A percentile compares a stretch with the other conserved stretches of the same genome.
These are phyloP conservation scores for Cyclopterus lumpus DNA, from an alignment of 2,797 vertebrate genomes.

Conservation along the genomic window DNA sequence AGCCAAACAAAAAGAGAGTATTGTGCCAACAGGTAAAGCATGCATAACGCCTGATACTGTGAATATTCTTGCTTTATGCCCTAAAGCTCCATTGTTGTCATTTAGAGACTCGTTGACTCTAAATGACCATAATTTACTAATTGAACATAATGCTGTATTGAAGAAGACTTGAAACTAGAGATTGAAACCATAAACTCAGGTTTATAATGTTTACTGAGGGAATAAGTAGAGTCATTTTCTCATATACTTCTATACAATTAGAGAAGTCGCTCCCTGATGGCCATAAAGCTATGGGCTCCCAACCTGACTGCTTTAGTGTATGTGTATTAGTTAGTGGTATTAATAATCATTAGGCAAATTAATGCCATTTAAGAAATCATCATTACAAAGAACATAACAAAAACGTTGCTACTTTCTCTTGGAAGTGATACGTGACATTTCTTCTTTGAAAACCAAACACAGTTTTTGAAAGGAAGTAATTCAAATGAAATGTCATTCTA, in stretches of 20 bases:
- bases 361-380: background rate
- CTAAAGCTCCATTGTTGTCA: too few relatives aligned
- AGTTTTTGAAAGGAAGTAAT: background rate
- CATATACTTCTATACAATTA: too few relatives aligned
- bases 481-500: background rate
- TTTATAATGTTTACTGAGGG: too few relatives aligned
- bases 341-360: background rate
- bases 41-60: background rate
- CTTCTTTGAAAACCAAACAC: background rate
- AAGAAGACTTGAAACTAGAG: too few relatives aligned
- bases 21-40: background rate
- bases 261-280: too few relatives aligned
- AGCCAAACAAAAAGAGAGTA: background rate
- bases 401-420: background rate
- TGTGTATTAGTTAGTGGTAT: background rate
- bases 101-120: too few relatives aligned
- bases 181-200: too few relatives aligned
- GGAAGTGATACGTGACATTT: background rate
- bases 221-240: too few relatives aligned
- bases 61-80: background rate
- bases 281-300: background rate
- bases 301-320: background rate
- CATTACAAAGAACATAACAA: background rate
- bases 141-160: too few relatives aligned
- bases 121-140: too few relatives aligned